Evolutionary conservation across 1,140 invertebrate species (phyloP).

Genomic region (Drosophila cardini): DNA sequence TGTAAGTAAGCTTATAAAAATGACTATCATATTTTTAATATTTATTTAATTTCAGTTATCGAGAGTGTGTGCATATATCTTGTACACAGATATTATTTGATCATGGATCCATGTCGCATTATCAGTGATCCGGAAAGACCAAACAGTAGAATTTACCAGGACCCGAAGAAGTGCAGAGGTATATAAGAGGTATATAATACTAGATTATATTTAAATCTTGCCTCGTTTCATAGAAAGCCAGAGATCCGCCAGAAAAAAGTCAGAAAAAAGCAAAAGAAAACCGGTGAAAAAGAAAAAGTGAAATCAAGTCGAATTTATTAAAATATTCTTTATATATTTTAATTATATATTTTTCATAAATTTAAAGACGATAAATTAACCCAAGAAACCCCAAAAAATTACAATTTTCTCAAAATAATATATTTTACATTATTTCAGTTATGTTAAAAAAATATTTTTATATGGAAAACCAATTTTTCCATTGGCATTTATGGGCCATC

Average conservation of each 20-base stretch:
- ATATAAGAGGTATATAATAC: background rate
- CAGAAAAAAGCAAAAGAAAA: constrained; percentile 25
- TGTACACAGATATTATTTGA: constrained; percentile 51
- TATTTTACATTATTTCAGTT: background rate
- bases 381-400: background rate
- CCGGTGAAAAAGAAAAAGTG: constrained; percentile 28
- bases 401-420: background rate
- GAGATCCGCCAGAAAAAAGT: constrained; percentile 23
- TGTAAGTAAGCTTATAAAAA: constrained; percentile 22
- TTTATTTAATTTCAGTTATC: constrained; percentile 35
- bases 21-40: background rate
- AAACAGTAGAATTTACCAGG: background rate
- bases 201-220: background rate
- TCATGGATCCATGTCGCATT: constrained; percentile 45
- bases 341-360: too few relatives aligned
- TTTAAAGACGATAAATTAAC: too few relatives aligned
- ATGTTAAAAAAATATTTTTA: background rate
- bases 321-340: constrained; percentile 28
- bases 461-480: constrained; percentile 7
- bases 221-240: background rate
- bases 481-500: constrained; percentile 27
- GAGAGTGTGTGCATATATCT: constrained; percentile 53
- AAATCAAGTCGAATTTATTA: background rate
- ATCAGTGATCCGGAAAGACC: constrained; percentile 6
- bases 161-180: constrained; percentile 35